Evolutionary conservation across 2,113 vertebrate genomes (phyloP), one percentile per base, ranked within the genome.

Genomic region (Nymphicus hollandicus): DNA sequence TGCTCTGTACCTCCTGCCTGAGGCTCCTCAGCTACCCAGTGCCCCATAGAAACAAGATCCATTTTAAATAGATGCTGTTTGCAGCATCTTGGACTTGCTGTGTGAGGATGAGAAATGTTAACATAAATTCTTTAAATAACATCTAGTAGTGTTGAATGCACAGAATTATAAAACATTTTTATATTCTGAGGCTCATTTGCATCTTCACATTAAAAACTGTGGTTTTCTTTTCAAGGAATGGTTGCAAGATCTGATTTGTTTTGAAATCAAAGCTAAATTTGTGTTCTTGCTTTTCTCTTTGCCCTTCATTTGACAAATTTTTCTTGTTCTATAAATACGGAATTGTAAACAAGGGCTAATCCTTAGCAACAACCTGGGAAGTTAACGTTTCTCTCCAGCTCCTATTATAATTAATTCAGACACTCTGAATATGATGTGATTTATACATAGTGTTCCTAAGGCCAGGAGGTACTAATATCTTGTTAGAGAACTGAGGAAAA

Each of bases 251-350:
- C 79, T 96, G 91, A 94, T 96, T 95, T 96, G 88, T 97, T 94
- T 97, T 96, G 91, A 96, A 96, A 97, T 93, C 93, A 93, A 96
- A 91, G 94, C 90, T 96, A 93, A 91, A 96, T 96, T 95, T 96
- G 91, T 93, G 86, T 91, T 97, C 77, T 86, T 94, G 43, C 86
- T 49, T 97, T 91, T 64, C 82, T 94, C 92, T 97, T 87, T 96
- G 95, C 93, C 93, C 95, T 96, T 95, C 93, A 95, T 94, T 93
- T 91, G 93, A 94, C 96, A 93, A 88, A 85, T 94, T 97, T 97
- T 96, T 68, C 93, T 89, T 86, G 89, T 93, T 93, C 96, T 96
- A 92, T 95, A 96, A 97, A 94, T 97, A 78, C 65, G 86, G 91
- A 84, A 89, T 86, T 92, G 91, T 97, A 96, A 97, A 96, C 94